Evolutionary conservation across 2,113 vertebrate species (phyloP), one percentile per base, ranked within the genome.

Genomic region (Charadrius vociferus): DNA sequence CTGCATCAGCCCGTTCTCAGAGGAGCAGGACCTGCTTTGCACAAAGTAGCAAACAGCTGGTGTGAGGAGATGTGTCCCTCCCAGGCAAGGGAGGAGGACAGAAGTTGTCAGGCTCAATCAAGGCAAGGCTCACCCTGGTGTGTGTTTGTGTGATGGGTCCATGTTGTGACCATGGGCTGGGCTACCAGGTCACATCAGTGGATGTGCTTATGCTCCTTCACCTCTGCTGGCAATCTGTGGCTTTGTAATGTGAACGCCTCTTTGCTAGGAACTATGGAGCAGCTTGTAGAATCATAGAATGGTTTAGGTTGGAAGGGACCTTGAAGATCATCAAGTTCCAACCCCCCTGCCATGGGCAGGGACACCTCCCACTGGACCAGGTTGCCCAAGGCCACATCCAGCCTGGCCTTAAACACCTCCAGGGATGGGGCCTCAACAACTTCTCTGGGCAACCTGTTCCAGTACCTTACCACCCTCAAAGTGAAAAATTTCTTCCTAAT

Each of bases 221-320:
- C 20, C 26, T 66, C 29, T 67, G 43, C 37, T 24, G 6, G 37
- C 14, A 10, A 50, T 27, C 29, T 45, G 6, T 27, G 49, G 30
- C 32, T 68, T 30, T 61, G 23, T 58, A 19, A 41, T 17, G 14
- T 49, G 62, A 58, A 23, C 4, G 2, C 18, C 29, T 50, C 10
- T 47, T 12, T 80, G 3, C 14, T n/a, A 14, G 7, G 3, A 4
- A 7, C 27, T 56, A 22, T 0, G 2, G 9, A 27, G 14, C 14
- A 13, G 10, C 41, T 83, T 2, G 13, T 41, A 41, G 39, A 41
- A 41, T 41, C 39, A 41, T 41, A 41, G 11, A 41, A 41, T 12
- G 39, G 39, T 41, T 41, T 41, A 41, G 39, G 11, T 41, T 41
- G 39, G 39, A 41, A 41, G 39, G 39, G 39, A 41, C 39, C 39